Evolutionary conservation across 53 echinoderm and acorn worm genomes (phyloP), one percentile per base, ranked within the genome.

Genomic region (Echinarachnius parma): DNA sequence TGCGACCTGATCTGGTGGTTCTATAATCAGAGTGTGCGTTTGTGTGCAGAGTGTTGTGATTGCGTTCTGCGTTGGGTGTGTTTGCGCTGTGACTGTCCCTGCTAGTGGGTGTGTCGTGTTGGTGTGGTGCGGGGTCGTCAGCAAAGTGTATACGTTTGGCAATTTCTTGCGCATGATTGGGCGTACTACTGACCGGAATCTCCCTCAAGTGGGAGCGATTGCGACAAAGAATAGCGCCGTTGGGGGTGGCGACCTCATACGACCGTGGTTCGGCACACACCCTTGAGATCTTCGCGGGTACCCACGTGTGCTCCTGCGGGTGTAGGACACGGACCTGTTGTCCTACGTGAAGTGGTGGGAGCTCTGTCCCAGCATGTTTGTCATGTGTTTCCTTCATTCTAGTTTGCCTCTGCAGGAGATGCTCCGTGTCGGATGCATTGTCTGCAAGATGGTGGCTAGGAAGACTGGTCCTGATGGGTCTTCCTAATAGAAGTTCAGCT

Each of bases 121-220:
- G 4, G 15, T 13, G 4, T 13, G 62, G 1, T 2, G 9, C 34
- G 33, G 26, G 4, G 50, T 68, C 68, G 24, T 45, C 30, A 29
- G 28, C 52, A 46, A 68, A 68, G 1, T 28, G 28, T 29, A 68
- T 34, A 32, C 53, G 48, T 23, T 21, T 68, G 3, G 32, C 26
- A 34, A 21, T 47, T 28, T 48, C 16, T 28, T 30, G 50, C 5
- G 53, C n/a, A n/a, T n/a, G n/a, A n/a, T n/a, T n/a, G n/a, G n/a
- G n/a, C n/a, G n/a, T n/a, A n/a, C n/a, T n/a, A n/a, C 21, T 9
- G 54, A 7, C 15, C 1, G 15, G 76, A 21, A 78, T 33, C 42
- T 83, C 76, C 18, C 80, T 62, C 36, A 89, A 27, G 59, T 89
- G 89, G n/a, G 57, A 58, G 21, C 89, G 34, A 61, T 81, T 89